Evolutionary conservation across 2,888 invertebrate genomes (phyloP).

Genomic region (Agrypnus murinus): DNA sequence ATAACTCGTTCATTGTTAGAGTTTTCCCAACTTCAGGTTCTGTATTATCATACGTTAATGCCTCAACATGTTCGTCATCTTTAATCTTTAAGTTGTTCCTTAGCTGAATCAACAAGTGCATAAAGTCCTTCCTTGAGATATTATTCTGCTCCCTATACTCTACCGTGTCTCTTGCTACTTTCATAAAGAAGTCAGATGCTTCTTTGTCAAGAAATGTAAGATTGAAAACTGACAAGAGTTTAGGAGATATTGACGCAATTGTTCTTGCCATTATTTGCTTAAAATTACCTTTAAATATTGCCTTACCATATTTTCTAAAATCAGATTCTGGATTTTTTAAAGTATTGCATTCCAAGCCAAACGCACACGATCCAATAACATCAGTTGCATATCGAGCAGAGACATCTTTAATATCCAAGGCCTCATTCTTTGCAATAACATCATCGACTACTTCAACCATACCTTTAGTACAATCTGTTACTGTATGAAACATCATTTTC

Average conservation of each 20-base stretch:
- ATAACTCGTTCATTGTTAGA: slow-evolving; percentile 44
- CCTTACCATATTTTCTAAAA: slow-evolving; percentile 62
- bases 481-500: slow-evolving; percentile 70
- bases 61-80: neutral
- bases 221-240: neutral
- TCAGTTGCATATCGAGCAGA: slow-evolving; percentile 66
- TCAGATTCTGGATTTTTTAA: slow-evolving; percentile 67
- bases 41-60: neutral
- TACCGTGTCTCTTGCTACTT: slow-evolving; percentile 19
- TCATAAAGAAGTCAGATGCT: slow-evolving; percentile 9
- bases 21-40: slow-evolving; percentile 27
- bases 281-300: slow-evolving; percentile 55
- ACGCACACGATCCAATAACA: no score
- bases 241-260: neutral
- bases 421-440: slow-evolving; percentile 11
- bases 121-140: slow-evolving; percentile 19
- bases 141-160: slow-evolving; percentile 21
- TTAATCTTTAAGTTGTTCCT: slow-evolving; percentile 13
- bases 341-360: no score
- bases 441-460: slow-evolving; percentile 57
- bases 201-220: neutral
- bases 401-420: slow-evolving; percentile 56
- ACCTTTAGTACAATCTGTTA: slow-evolving; percentile 65
- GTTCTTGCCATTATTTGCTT: neutral
- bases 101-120: slow-evolving; percentile 27